Evolutionary conservation across 2,113 vertebrate species (phyloP).

Genomic region (Tychaedon coryphoeus): DNA sequence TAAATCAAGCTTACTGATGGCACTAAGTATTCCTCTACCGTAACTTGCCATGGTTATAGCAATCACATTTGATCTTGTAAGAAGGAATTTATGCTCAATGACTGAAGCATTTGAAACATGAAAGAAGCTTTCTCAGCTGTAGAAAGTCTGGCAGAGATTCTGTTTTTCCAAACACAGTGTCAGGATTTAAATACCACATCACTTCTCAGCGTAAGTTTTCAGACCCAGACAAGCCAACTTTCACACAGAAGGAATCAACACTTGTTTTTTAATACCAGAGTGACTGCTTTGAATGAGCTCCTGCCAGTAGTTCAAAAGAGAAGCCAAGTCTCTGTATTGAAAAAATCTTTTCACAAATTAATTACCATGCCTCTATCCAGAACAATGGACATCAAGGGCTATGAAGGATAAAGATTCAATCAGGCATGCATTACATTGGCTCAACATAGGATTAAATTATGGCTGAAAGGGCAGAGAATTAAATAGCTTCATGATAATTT

Average conservation of each 20-base stretch:
- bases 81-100: conserved; percentile 7
- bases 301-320: neutral
- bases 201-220: neutral
- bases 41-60: neutral
- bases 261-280: neutral
- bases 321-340: neutral
- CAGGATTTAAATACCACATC: conserved; percentile 15
- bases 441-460: neutral
- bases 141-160: neutral
- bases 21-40: neutral
- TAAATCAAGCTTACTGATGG: neutral
- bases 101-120: neutral
- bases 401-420: neutral
- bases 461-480: neutral
- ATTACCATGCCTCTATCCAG: neutral
- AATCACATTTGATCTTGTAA: neutral
- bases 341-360: neutral
- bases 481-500: neutral
- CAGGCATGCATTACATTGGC: neutral
- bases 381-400: neutral
- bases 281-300: neutral
- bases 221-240: neutral
- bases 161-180: neutral
- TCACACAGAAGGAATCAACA: conserved; percentile 10
- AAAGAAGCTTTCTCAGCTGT: neutral